Evolutionary conservation across 2,113 vertebrate species (phyloP).

Genomic region (Silurus glanis): DNA sequence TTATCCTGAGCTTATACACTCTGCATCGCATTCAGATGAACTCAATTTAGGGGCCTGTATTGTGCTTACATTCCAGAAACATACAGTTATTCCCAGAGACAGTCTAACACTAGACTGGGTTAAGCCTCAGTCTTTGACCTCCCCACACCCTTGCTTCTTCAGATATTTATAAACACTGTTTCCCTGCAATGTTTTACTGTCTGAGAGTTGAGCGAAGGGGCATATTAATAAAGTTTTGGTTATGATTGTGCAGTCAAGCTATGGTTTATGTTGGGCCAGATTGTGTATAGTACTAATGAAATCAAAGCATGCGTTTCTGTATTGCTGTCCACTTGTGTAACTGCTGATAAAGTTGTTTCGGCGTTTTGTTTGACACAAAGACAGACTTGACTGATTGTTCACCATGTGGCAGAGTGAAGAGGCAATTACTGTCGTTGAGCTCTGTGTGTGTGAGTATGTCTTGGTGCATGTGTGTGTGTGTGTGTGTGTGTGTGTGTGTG

Average conservation of each 20-base stretch:
- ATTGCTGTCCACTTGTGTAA: constrained; percentile 28
- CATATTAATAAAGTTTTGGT: constrained; percentile 25
- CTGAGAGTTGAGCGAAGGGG: neutral
- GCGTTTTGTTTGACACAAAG: constrained; percentile 38
- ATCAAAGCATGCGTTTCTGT: constrained; percentile 27
- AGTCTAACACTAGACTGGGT: constrained; percentile 15
- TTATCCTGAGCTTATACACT: constrained; percentile 1
- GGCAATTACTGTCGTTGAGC: constrained; percentile 7
- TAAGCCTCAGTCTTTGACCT: constrained; percentile 18
- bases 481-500: constrained; percentile 6
- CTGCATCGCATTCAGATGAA: constrained; percentile 12
- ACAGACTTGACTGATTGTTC: constrained; percentile 30
- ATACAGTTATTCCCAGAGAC: neutral
- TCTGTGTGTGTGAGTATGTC: constrained; percentile 10
- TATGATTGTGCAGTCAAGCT: constrained; percentile 29
- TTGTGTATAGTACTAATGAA: constrained; percentile 20
- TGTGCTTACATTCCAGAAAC: constrained; percentile 12
- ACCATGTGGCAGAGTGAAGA: constrained; percentile 1
- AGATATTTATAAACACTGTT: constrained; percentile 37
- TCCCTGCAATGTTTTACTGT: constrained; percentile 4
- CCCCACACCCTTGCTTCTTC: constrained; percentile 2
- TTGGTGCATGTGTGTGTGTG: neutral
- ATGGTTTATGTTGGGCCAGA: constrained; percentile 29
- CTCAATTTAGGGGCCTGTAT: constrained; percentile 3
- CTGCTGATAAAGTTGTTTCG: constrained; percentile 31